These are phyloP conservation scores for Aphaenogaster floridana DNA, from an alignment of 1,140 invertebrate genomes.

Conservation along the genomic window DNA sequence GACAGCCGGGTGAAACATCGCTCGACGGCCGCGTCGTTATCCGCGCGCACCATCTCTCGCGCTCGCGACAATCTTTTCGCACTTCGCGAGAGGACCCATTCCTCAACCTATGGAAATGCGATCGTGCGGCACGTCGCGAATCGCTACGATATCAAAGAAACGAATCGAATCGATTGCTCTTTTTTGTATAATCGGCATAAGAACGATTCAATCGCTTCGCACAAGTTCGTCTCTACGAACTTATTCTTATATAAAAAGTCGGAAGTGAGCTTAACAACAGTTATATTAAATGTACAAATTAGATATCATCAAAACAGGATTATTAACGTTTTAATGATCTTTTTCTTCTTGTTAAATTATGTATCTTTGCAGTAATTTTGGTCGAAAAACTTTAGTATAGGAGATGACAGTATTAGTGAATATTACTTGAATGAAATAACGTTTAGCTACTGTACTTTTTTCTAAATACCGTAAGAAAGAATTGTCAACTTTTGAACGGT, in stretches of 20 bases:
- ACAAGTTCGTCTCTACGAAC: not conserved
- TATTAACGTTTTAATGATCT: not conserved
- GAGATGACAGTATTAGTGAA: not conserved
- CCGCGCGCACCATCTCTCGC: slow-evolving; percentile 69
- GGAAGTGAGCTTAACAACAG: not conserved
- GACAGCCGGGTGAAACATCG: slow-evolving; percentile 74
- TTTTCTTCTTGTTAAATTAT: not conserved
- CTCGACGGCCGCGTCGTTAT: slow-evolving; percentile 63
- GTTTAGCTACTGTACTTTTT: not conserved
- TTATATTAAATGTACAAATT: not conserved
- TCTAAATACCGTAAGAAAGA: not conserved
- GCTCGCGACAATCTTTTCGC: slow-evolving; percentile 44
- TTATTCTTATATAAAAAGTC: not conserved
- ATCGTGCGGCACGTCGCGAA: slow-evolving; percentile 26
- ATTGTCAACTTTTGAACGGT: not conserved
- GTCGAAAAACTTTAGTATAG: not conserved
- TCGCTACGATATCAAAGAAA: slow-evolving; percentile 50
- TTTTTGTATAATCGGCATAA: slow-evolving; percentile 19
- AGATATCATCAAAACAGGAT: not conserved
- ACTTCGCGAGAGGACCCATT: slow-evolving; percentile 79
- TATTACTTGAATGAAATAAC: not conserved
- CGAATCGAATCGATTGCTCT: slow-evolving; percentile 32
- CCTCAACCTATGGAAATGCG: slow-evolving; percentile 85
- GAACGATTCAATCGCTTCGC: slow-evolving; percentile 36
- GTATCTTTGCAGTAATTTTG: not conserved